Evolutionary conservation across 1,140 invertebrate genomes (phyloP), one percentile per base, ranked within the genome.

Genomic region (Heliconius hewitsoni): DNA sequence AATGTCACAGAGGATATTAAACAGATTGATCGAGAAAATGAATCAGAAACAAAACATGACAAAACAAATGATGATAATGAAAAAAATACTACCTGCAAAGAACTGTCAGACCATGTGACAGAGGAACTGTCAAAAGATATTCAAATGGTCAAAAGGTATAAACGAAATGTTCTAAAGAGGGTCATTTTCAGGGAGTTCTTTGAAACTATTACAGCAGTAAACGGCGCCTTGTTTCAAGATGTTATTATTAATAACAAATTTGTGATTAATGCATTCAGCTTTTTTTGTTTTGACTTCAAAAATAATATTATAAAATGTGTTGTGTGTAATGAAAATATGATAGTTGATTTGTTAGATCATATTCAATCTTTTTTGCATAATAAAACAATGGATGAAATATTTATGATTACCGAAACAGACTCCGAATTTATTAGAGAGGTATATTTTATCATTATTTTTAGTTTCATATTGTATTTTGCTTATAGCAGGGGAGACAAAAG

Each of bases 391-490:
- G 9, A 46, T 2, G 70, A 72, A 5, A 18, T 27, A 5, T 52
- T 23, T 16, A 23, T 80, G 8, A 37, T 80, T n/a, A 42, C n/a
- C 19, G 34, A 60, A 66, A 18, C n/a, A 2, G 78, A 73, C 23
- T 16, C 50, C 2, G 78, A 80, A 34, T 76, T 80, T 76, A 73
- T 80, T 18, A 73, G 78, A 76, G 74, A 80, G 78, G 78, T 80
- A 78, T 70, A 37, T 60, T 27, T 30, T 30, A 18, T 46, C 18
- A 18, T 16, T 23, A 3, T 71, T 71, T 76, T 76, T 13, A 70
- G 16, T 23, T 76, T 30, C 9, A 66, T 3, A 16, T 2, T 23
- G 8, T 60, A 23, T 13, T 9, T 6, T 9, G 3, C 8, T 23
- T 46, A 46, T 46, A 3, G 11, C 3, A 18, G 50, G 50, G 19